Base-by-base conservation (phyloP, 2,113 vertebrate species). In the Alexandromys fortis region DNA sequence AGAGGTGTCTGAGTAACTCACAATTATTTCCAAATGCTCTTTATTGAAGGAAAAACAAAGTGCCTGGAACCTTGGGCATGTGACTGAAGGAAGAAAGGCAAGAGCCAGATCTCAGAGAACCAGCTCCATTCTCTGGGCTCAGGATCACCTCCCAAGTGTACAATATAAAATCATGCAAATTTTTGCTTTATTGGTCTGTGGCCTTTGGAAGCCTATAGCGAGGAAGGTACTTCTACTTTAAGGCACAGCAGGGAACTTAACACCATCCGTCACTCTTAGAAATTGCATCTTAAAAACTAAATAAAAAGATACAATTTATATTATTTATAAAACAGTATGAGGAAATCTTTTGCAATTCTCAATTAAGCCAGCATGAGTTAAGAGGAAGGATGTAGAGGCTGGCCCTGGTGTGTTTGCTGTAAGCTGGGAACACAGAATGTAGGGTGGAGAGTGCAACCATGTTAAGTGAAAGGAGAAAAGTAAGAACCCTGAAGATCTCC, bases 131-230 rank as follows among this genome's bases (percentile, higher is more conserved):
- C 73, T 85, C 35, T 30, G 22, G 33, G 28, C 55, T 92, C 78
- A n/a, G 82, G 86, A 52, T 38, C 49, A 76, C 19, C 49, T 73
- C 68, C 45, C 70, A 90, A 82, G 92, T 67, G 65, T 11, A 92
- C 7, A 79, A n/a, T 24, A 65, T 2, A 3, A 82, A 95, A 65
- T 42, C 94, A 6, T 55, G 81, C 83, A 73, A 30, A 68, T 81
- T 95, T 95, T n/a, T 87, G 21, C 68, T 92, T 88, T 67, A 90
- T 73, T 97, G 75, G 73, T 90, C 95, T 96, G 68, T 86, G 96
- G 92, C 52, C 89, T 96, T 91, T 47, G 68, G 24, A 63, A 77
- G 52, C 73, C 91, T 77, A 47, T 5, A 76, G 45, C 58, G 28
- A 96, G 30, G 92, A 76, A 70, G 49, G 4, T 10, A 55, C 72